These are phyloP conservation scores for Cygnus atratus DNA, from an alignment of 2,113 vertebrate species.

Conservation along the genomic window DNA sequence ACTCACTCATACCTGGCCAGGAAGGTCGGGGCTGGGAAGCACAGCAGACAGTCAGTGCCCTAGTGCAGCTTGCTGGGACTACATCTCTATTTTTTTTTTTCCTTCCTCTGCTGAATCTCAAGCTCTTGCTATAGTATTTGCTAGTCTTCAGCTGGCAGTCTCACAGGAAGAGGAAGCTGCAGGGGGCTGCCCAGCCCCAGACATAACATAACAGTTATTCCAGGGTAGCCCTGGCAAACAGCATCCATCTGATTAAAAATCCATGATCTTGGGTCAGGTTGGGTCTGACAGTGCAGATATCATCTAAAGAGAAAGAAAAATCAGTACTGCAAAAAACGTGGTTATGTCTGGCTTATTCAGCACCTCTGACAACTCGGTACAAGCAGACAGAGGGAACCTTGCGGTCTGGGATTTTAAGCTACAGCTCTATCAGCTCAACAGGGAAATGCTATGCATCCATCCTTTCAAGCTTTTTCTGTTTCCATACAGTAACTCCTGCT, in stretches of 20 bases:
- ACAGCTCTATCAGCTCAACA: neutral
- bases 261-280: accelerated
- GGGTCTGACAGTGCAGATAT: neutral
- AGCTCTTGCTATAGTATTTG: neutral
- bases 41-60: neutral
- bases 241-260: neutral
- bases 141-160: too few relatives aligned
- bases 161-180: neutral
- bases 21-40: neutral
- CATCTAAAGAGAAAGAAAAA: neutral
- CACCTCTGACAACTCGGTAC: accelerated
- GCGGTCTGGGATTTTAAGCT: neutral
- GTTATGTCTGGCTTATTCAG: neutral
- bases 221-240: neutral
- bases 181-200: neutral
- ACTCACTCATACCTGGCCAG: accelerated
- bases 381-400: neutral
- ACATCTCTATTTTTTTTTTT: neutral
- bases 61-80: neutral
- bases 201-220: neutral
- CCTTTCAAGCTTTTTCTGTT: neutral
- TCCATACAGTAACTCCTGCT: neutral
- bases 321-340: neutral
- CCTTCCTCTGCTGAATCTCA: neutral
- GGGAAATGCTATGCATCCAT: neutral